A percentile compares a stretch with the other conserved stretches of the same genome.
phyloP scores from a whole-genome alignment of 92 coral and sea anemone species.

The Porites evermanni region DNA sequence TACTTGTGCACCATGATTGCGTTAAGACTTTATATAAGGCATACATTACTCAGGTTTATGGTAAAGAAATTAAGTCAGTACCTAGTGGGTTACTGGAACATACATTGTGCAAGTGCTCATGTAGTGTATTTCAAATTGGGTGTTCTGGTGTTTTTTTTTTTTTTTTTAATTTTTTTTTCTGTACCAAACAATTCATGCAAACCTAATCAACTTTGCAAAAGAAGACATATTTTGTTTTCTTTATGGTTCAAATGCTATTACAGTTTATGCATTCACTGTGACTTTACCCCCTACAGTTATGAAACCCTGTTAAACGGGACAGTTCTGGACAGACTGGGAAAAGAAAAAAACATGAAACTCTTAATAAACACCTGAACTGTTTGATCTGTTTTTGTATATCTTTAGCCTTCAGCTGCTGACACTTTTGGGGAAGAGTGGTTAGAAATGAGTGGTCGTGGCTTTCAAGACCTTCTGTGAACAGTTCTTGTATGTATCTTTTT shows the following conservation, averaged over 20 bases:
- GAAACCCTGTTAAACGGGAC: background rate
- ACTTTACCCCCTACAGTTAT: background rate
- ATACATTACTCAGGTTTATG: conserved; percentile 9
- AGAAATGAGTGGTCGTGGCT: conserved; percentile 37
- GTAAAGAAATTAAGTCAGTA: conserved; percentile 16
- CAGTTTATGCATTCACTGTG: background rate
- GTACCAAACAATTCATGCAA: conserved; percentile 7
- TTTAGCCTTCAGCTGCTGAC: too few species aligned
- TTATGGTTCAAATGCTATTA: too few species aligned
- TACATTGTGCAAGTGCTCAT: background rate
- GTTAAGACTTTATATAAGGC: conserved; percentile 14
- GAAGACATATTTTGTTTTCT: too few species aligned
- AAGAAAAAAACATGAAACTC: background rate
- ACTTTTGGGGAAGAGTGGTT: conserved; percentile 28
- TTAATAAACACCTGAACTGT: background rate
- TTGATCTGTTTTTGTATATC: background rate
- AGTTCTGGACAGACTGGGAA: conserved; percentile 42
- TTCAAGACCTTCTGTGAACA: conserved; percentile 28
- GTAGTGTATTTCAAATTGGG: conserved; percentile 4
- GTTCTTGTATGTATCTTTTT: conserved; percentile 9
- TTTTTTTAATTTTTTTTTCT: background rate
- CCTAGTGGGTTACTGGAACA: conserved; percentile 9
- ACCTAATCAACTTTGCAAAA: background rate
- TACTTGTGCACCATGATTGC: conserved; percentile 23
- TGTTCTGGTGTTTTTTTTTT: background rate